Evolutionary conservation across 1,140 invertebrate species (phyloP), one percentile per base, ranked within the genome.

Genomic region (Drosophila navojoa): DNA sequence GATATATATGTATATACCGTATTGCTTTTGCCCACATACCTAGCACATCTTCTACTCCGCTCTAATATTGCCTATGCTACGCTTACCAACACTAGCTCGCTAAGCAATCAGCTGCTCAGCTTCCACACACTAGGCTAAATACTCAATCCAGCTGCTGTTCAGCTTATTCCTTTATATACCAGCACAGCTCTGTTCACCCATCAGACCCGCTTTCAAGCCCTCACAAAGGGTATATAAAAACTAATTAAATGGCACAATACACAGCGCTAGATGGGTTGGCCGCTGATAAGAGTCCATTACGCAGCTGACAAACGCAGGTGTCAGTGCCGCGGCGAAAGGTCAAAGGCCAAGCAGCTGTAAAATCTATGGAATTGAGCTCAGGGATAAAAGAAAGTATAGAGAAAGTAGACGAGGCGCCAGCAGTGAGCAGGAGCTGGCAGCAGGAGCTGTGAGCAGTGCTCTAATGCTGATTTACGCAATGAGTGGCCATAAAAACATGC

Each of bases 391-490:
- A 11, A 13, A 38, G 35, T 38, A 13, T 32, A 38, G 11, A 38
- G 35, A 38, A 38, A 52, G 10, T 54, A 44, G 42, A 45, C 16
- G 42, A 15, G 9, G 42, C 38, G 13, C 10, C 19, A 2, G 19
- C 19, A 22, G 3, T 22, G 19, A 47, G 9, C 7, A 47, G 22
- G 45, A 11, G 19, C 5, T 1, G 22, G 7, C 1, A 47, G 45
- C 7, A 22, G 45, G 6, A 47, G 27, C 27, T 29, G 5, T 5
- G 4, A 29, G 27, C 0, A 6, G 35, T 38, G 35, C 35, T 38
- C 69, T 72, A 68, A 72, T 68, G 70, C 63, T 72, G 69, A 71
- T 71, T 55, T 77, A 69, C 58, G 63, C 57, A 62, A 59, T 38
- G 71, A 50, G 15, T 76, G 63, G 58, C 63, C 63, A 69, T 77